Conservation (phyloP, 2,888 invertebrate species). For the Dione juno region DNA sequence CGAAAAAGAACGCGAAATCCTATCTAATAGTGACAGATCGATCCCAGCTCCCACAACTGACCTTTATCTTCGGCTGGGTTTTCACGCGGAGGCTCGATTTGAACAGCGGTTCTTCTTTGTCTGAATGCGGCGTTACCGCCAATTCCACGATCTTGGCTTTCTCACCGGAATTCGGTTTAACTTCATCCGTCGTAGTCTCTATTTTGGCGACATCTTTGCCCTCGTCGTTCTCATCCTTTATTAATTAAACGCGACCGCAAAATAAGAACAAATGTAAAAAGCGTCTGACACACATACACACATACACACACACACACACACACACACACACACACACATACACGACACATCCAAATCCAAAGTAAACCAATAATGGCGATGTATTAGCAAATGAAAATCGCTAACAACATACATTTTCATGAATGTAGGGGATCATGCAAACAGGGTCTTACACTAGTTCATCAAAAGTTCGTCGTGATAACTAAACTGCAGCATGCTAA, state of each 20-base stretch:
- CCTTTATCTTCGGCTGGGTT: slow-evolving; percentile 71
- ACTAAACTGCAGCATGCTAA: slow-evolving; percentile 41
- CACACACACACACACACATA: slow-evolving; percentile 57
- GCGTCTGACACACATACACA: slow-evolving; percentile 53
- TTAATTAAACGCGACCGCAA: slow-evolving; percentile 77
- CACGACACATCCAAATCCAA: slow-evolving; percentile 63
- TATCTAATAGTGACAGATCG: slow-evolving; percentile 66
- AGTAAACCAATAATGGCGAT: slow-evolving; percentile 57
- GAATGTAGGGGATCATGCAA: slow-evolving; percentile 38
- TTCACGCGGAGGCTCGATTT: slow-evolving; percentile 77
- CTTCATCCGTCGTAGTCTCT: slow-evolving; percentile 77
- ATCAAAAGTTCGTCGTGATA: slow-evolving; percentile 15
- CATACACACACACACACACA: slow-evolving; percentile 59
- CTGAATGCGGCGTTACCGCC: slow-evolving; percentile 63
- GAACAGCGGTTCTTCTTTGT: slow-evolving; percentile 78
- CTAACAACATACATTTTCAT: slow-evolving; percentile 44
- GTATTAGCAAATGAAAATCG: slow-evolving; percentile 63
- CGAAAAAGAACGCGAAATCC: slow-evolving; percentile 52
- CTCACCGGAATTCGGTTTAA: slow-evolving; percentile 71
- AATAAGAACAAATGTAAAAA: slow-evolving; percentile 58
- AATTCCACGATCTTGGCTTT: slow-evolving; percentile 60
- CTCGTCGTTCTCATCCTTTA: slow-evolving; percentile 72
- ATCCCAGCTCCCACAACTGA: slow-evolving; percentile 64
- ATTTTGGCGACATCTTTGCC: slow-evolving; percentile 70
- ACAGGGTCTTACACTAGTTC: slow-evolving; percentile 33